These are phyloP conservation scores for Poliocrania exsul DNA, from an alignment of 2,797 vertebrate genomes.

Conservation along the genomic window DNA sequence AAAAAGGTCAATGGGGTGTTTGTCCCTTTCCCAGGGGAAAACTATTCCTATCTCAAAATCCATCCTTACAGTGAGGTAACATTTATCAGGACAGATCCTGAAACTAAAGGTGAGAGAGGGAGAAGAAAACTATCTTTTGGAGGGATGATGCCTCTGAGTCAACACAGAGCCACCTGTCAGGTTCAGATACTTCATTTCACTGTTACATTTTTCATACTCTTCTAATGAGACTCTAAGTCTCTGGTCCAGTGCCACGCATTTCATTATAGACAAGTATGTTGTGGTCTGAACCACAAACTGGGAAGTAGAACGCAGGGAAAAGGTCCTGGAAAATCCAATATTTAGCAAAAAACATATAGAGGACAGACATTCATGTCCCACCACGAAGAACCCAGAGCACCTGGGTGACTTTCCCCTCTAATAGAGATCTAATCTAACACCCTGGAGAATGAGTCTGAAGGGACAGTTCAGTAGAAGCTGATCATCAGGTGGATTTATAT, in stretches of 20 bases:
- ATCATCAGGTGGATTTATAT: not conserved
- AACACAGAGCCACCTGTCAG: not conserved
- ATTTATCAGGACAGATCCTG: not conserved
- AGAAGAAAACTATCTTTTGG: not conserved
- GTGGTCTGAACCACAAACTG: not conserved
- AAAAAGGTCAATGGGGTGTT: not conserved
- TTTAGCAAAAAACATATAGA: not conserved
- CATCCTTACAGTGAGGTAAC: not conserved
- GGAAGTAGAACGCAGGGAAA: not conserved
- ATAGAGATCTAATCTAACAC: not conserved
- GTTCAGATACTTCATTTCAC: not conserved
- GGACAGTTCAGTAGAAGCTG: not conserved
- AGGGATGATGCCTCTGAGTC: not conserved
- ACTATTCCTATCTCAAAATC: not conserved
- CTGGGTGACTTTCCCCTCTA: not conserved
- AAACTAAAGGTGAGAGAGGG: not conserved
- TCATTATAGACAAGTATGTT: not conserved
- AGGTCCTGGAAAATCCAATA: not conserved
- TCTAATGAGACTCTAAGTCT: not conserved
- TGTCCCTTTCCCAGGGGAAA: not conserved
- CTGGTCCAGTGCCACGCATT: not conserved
- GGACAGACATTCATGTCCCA: accelerated
- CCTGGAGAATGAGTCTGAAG: not conserved
- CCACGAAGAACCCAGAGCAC: not conserved
- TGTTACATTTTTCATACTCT: not conserved